Conservation (phyloP, 1,140 invertebrate species). For the Philopotamus ludificatus region DNA sequence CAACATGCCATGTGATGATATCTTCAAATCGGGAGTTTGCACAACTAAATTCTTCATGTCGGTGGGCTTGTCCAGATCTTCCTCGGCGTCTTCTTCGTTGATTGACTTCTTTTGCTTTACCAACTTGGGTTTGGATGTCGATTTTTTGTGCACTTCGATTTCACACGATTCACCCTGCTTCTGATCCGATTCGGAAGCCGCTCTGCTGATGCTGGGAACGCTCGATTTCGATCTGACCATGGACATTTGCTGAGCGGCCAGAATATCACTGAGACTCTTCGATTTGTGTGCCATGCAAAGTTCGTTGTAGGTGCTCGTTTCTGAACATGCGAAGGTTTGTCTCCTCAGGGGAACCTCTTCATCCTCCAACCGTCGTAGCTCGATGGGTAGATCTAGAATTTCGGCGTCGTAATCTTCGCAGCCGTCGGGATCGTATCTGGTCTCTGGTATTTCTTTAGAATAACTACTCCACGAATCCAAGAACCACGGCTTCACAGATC, state of each 20-base stretch:
- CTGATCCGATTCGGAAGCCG: slow-evolving; percentile 45
- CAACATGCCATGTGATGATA: slow-evolving; percentile 49
- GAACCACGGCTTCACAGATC: slow-evolving; percentile 71
- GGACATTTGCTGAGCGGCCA: slow-evolving; percentile 66
- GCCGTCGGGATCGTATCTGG: slow-evolving; percentile 55
- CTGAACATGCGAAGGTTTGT: slow-evolving; percentile 57
- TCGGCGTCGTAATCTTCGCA: slow-evolving; percentile 62
- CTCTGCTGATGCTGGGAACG: slow-evolving; percentile 64
- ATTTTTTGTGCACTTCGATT: slow-evolving; percentile 43
- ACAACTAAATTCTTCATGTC: slow-evolving; percentile 64
- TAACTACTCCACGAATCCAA: slow-evolving; percentile 72
- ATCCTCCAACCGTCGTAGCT: slow-evolving; percentile 82
- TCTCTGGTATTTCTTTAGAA: slow-evolving; percentile 55
- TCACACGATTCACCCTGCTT: slow-evolving; percentile 45
- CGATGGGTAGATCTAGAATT: slow-evolving; percentile 80
- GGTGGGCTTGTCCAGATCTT: slow-evolving; percentile 63
- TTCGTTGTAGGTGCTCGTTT: slow-evolving; percentile 51
- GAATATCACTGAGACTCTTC: slow-evolving; percentile 77
- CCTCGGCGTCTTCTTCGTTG: slow-evolving; percentile 66
- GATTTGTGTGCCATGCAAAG: slow-evolving; percentile 66
- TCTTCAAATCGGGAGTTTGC: slow-evolving; percentile 62
- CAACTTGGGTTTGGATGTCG: slow-evolving; percentile 61
- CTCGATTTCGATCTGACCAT: slow-evolving; percentile 73
- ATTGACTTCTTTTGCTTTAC: slow-evolving; percentile 81
- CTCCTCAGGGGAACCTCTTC: slow-evolving; percentile 56